Evolutionary conservation across 2,797 vertebrate genomes (phyloP).

Genomic region (Chaenodraco wilsoni): DNA sequence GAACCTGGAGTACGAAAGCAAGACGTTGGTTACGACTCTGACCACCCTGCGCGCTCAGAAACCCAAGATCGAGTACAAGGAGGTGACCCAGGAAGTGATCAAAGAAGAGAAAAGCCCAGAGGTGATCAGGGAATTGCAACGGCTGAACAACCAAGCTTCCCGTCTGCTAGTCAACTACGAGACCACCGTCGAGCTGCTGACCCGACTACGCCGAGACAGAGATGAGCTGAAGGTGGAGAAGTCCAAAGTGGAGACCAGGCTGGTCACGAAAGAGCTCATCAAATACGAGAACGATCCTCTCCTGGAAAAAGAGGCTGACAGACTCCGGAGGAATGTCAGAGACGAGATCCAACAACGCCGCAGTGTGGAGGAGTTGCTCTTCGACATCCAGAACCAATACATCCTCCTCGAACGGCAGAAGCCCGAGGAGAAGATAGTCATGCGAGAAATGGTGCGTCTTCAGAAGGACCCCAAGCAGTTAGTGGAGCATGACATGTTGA

Average conservation of each 20-base stretch:
- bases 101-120: constrained; percentile 93
- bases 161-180: constrained; percentile 84
- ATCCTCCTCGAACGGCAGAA: constrained; percentile 91
- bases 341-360: constrained; percentile 88
- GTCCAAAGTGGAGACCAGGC: constrained; percentile 91
- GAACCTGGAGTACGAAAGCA: constrained; percentile 81
- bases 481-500: constrained; percentile 87
- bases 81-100: constrained; percentile 90
- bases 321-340: constrained; percentile 87
- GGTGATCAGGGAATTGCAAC: constrained; percentile 88
- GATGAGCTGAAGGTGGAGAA: constrained; percentile 89
- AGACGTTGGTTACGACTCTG: constrained; percentile 77
- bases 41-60: constrained; percentile 85
- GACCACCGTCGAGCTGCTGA: constrained; percentile 85
- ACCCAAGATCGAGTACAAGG: constrained; percentile 91
- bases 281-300: constrained; percentile 93
- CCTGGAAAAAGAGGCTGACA: constrained; percentile 90
- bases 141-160: constrained; percentile 87
- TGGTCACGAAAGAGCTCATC: constrained; percentile 90
- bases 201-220: constrained; percentile 87
- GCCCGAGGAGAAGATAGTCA: constrained; percentile 90
- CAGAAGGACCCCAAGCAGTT: constrained; percentile 91
- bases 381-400: constrained; percentile 90
- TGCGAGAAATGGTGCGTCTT: constrained; percentile 87
- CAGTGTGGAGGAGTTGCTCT: constrained; percentile 86